Evolutionary conservation across 2,797 vertebrate species (phyloP).

Genomic region (Acropternis orthonyx): DNA sequence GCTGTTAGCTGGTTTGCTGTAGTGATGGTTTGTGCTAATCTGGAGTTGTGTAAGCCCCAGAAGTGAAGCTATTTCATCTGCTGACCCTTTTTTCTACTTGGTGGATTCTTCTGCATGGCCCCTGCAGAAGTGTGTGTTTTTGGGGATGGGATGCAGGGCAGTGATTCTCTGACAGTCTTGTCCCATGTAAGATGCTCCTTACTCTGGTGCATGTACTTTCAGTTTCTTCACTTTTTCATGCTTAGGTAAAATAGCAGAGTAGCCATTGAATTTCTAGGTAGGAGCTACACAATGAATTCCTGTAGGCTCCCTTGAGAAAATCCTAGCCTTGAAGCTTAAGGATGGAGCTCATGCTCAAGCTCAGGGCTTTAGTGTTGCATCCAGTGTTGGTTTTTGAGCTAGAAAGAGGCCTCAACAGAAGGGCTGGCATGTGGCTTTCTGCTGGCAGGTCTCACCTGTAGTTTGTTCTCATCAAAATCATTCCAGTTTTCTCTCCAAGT

Average conservation of each 20-base stretch:
- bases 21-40: neutral
- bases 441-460: neutral
- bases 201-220: neutral
- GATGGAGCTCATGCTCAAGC: neutral
- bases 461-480: neutral
- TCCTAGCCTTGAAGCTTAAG: neutral
- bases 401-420: neutral
- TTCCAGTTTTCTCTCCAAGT: neutral
- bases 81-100: neutral
- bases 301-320: neutral
- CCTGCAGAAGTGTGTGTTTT: neutral
- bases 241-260: neutral
- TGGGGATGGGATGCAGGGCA: neutral
- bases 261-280: neutral
- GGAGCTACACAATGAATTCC: neutral
- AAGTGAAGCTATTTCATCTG: neutral
- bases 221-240: neutral
- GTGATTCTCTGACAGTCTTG: neutral
- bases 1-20: constrained; percentile 25
- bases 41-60: neutral
- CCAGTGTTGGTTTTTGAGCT: neutral
- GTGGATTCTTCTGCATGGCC: neutral
- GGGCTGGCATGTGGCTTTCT: neutral
- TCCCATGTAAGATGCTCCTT: neutral
- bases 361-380: neutral